phyloP scores from a whole-genome alignment of 92 coral and sea anemone species.

The Scolanthus callimorphus region DNA sequence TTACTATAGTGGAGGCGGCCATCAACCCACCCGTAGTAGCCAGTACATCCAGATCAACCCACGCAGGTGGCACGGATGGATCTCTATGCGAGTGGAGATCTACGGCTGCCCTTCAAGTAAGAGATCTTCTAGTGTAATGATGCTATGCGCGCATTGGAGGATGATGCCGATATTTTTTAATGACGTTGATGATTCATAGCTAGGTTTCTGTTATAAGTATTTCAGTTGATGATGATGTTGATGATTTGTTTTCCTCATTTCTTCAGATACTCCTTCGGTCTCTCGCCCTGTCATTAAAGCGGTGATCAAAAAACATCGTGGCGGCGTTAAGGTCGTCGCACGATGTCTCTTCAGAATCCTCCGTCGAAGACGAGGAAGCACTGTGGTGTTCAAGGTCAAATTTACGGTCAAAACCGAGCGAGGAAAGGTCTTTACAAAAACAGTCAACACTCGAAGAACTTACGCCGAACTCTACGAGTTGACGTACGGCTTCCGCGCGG shows the following conservation, averaged over 20 bases:
- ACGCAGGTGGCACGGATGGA: conserved; percentile 64
- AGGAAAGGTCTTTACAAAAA: conserved; percentile 41
- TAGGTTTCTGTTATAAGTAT: no score
- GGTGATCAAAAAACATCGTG: conserved; percentile 41
- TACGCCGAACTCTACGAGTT: conserved; percentile 58
- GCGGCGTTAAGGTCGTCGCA: conserved; percentile 49
- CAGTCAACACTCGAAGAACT: conserved; percentile 26
- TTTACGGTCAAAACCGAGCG: conserved; percentile 70
- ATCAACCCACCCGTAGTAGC: conserved; percentile 63
- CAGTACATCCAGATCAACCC: conserved; percentile 57
- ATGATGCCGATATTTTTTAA: no score
- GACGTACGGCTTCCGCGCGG: conserved; percentile 76
- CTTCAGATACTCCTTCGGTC: conserved; percentile 73
- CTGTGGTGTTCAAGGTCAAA: conserved; percentile 45
- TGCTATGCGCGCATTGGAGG: no score
- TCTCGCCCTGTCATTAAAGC: conserved; percentile 61
- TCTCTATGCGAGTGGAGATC: conserved; percentile 81
- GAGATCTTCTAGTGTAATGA: no score
- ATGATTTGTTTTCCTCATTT: no score
- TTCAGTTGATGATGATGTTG: no score
- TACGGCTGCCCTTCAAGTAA: conserved; percentile 80
- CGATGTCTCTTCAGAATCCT: conserved; percentile 65
- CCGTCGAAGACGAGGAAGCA: conserved; percentile 30
- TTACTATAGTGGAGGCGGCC: conserved; percentile 64
- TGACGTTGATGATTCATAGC: no score